Conservation (phyloP, 2,113 vertebrate genomes). For the Hypomesus transpacificus region DNA sequence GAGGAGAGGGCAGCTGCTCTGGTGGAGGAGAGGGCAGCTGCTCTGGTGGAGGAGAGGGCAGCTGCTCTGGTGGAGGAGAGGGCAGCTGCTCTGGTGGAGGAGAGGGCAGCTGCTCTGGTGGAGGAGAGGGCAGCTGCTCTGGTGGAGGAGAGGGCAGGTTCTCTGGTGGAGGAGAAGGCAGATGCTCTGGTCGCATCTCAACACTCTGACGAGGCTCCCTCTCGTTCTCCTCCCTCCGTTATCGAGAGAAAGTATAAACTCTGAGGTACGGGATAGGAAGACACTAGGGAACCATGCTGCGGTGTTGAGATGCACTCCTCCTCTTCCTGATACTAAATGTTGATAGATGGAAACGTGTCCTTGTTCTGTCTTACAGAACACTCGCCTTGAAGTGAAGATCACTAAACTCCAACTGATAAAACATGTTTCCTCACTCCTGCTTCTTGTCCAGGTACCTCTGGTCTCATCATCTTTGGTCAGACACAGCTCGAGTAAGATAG, state of each 20-base stretch:
- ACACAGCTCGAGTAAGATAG: not conserved
- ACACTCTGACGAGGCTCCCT: conserved; percentile 28
- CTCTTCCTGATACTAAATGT: conserved; percentile 44
- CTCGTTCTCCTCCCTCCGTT: not conserved
- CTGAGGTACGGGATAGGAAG: conserved; percentile 27
- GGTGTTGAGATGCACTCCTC: conserved; percentile 45
- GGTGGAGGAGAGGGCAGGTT: not conserved
- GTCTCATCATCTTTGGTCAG: not conserved
- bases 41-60: not conserved
- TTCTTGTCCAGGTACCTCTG: too few relatives aligned
- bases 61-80: too few relatives aligned
- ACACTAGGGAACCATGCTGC: conserved; percentile 25
- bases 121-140: too few relatives aligned
- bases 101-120: too few relatives aligned
- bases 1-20: conserved; percentile 11
- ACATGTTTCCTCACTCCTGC: too few relatives aligned
- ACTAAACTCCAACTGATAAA: too few relatives aligned
- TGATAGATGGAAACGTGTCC: conserved; percentile 16
- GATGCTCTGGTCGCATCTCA: conserved; percentile 36
- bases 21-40: not conserved
- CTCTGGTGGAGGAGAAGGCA: conserved; percentile 3
- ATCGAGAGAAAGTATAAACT: not conserved
- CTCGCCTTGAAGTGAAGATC: too few relatives aligned
- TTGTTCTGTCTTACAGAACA: not conserved
- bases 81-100: too few relatives aligned